These are phyloP conservation scores for Rhinella marina DNA, from an alignment of 2,797 vertebrate genomes.

Conservation along the genomic window DNA sequence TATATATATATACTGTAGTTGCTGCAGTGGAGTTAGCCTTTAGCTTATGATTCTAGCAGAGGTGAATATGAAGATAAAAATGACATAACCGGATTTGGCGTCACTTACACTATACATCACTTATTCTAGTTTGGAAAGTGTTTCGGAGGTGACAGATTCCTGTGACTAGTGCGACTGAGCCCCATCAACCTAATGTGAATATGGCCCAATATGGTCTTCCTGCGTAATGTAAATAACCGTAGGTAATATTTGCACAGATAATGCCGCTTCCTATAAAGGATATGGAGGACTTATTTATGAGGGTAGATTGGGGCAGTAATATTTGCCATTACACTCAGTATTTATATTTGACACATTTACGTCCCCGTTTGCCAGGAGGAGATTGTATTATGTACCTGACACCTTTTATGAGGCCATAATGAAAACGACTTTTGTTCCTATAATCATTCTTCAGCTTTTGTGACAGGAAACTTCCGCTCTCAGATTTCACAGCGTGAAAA, in stretches of 20 bases:
- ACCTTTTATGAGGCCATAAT: slow-evolving; percentile 7
- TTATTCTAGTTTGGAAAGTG: no score
- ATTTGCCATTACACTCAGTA: not conserved
- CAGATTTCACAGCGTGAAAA: slow-evolving; percentile 7
- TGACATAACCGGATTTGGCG: no score
- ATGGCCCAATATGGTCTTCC: not conserved
- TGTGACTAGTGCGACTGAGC: not conserved
- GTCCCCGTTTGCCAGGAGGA: not conserved
- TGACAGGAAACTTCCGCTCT: not conserved
- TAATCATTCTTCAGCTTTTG: slow-evolving; percentile 12
- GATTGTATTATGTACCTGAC: slow-evolving; percentile 18
- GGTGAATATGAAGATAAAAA: no score
- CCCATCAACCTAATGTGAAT: not conserved
- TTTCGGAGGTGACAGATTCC: no score
- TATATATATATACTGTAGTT: no score
- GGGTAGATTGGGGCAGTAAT: not conserved
- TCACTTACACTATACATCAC: no score
- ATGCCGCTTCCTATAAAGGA: not conserved
- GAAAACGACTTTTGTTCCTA: not conserved
- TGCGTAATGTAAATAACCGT: not conserved
- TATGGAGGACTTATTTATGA: not conserved
- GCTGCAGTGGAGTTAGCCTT: no score
- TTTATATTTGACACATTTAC: not conserved
- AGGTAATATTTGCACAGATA: not conserved
- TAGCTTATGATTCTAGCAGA: no score